A percentile compares a stretch with the other conserved stretches of the same genome.
These are phyloP conservation scores for Coranthus polyacanthus DNA, from an alignment of 2,797 vertebrate species.

Conservation along the genomic window DNA sequence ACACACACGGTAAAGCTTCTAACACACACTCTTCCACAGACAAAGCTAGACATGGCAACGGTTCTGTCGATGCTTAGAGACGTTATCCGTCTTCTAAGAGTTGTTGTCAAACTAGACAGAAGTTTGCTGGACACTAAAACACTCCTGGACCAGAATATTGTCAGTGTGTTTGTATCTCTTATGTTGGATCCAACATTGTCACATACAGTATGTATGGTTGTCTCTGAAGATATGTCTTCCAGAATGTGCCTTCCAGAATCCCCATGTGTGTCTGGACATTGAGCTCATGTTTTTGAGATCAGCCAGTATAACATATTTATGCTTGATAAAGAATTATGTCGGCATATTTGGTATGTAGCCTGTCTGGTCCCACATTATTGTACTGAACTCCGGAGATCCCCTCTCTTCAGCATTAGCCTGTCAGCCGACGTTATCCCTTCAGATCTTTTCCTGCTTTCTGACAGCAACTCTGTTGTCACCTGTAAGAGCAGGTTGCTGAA, in stretches of 20 bases:
- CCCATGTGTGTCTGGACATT: constrained; percentile 30
- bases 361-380: constrained; percentile 15
- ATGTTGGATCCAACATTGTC: constrained; percentile 59
- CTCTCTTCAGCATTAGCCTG: constrained; percentile 1
- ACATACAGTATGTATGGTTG: constrained; percentile 32
- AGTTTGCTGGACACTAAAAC: constrained; percentile 72
- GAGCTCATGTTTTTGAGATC: constrained; percentile 29
- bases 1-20: constrained; percentile 61
- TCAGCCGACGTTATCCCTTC: not conserved
- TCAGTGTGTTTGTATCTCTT: constrained; percentile 39
- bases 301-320: constrained; percentile 13
- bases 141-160: constrained; percentile 57
- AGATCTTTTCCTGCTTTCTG: not conserved
- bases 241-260: constrained; percentile 42
- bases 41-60: constrained; percentile 75
- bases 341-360: constrained; percentile 13
- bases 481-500: not conserved
- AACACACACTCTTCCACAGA: constrained; percentile 49
- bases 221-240: constrained; percentile 51
- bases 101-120: constrained; percentile 73
- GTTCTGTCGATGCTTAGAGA: constrained; percentile 71
- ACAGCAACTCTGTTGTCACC: not conserved
- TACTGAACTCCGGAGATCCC: constrained; percentile 19
- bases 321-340: constrained; percentile 18
- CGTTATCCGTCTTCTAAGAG: constrained; percentile 73